phyloP scores from a whole-genome alignment of 1,140 invertebrate genomes.

The Drosophila neocordata region DNA sequence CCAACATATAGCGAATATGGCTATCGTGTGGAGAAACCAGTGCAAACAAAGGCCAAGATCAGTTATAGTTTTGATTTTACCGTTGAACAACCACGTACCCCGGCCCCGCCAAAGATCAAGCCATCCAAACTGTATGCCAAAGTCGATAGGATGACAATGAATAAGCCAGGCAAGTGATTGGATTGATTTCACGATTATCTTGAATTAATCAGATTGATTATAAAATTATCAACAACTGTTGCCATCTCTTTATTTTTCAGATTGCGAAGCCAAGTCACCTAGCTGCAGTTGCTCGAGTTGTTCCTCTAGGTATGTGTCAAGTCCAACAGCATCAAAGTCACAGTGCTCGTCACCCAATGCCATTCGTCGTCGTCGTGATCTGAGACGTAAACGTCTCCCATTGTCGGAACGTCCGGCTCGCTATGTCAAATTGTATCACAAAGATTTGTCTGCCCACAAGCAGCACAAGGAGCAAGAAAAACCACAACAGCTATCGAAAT shows the following conservation, averaged over 20 bases:
- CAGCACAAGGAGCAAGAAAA: neutral
- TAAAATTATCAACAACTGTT: too few relatives aligned
- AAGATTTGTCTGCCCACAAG: slow-evolving; percentile 52
- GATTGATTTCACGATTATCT: neutral
- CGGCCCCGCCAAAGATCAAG: slow-evolving; percentile 52
- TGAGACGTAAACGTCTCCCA: slow-evolving; percentile 61
- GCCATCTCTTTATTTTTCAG: slow-evolving; percentile 34
- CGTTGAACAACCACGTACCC: slow-evolving; percentile 68
- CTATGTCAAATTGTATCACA: slow-evolving; percentile 68
- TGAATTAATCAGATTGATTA: neutral
- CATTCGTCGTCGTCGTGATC: slow-evolving; percentile 66
- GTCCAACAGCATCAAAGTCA: neutral
- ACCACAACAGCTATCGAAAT: slow-evolving; percentile 40
- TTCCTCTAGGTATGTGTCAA: slow-evolving; percentile 68
- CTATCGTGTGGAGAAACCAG: slow-evolving; percentile 74
- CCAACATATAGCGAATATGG: slow-evolving; percentile 53
- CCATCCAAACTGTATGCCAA: slow-evolving; percentile 63
- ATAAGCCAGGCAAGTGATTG: slow-evolving; percentile 53
- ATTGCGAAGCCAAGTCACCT: slow-evolving; percentile 50
- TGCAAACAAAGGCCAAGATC: slow-evolving; percentile 69
- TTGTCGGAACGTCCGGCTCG: slow-evolving; percentile 63
- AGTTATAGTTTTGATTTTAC: slow-evolving; percentile 75
- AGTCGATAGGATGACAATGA: slow-evolving; percentile 63
- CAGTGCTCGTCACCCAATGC: slow-evolving; percentile 41
- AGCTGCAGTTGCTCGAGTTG: slow-evolving; percentile 68